Evolutionary conservation across 1,140 invertebrate species (phyloP).

Genomic region (Ruditapes philippinarum): DNA sequence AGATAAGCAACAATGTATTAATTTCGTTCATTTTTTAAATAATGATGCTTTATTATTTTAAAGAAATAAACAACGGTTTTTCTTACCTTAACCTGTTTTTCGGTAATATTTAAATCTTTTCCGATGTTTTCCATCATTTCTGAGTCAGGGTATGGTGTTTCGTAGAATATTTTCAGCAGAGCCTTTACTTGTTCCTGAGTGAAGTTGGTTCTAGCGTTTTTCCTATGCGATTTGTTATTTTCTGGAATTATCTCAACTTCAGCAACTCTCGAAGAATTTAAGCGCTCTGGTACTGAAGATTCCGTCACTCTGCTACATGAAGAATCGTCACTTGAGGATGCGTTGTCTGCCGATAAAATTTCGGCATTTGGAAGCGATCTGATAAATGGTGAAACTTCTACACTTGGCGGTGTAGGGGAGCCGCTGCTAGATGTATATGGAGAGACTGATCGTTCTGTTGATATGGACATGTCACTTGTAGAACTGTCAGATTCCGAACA

Average conservation of each 20-base stretch:
- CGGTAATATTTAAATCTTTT: conserved; percentile 71
- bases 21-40: no score
- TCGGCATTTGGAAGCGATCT: background rate
- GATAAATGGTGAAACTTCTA: background rate
- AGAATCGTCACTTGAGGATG: conserved; percentile 63
- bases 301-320: background rate
- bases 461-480: background rate
- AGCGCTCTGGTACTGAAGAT: conserved; percentile 34
- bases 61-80: no score
- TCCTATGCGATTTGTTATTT: conserved; percentile 44
- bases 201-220: conserved; percentile 76
- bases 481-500: background rate
- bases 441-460: background rate
- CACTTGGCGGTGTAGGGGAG: background rate
- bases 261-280: conserved; percentile 42
- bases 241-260: conserved; percentile 16
- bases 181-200: conserved; percentile 72
- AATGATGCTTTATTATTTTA: no score
- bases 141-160: conserved; percentile 77
- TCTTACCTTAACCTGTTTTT: conserved; percentile 77
- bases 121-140: conserved; percentile 76
- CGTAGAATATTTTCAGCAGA: conserved; percentile 75
- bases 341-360: conserved; percentile 47
- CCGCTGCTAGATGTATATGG: background rate
- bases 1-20: no score